Percentiles rank a stretch among this genome's conserved stretches.
Evolutionary conservation across 2,797 vertebrate genomes (phyloP).

Genomic region (Cirrhinus molitorella): DNA sequence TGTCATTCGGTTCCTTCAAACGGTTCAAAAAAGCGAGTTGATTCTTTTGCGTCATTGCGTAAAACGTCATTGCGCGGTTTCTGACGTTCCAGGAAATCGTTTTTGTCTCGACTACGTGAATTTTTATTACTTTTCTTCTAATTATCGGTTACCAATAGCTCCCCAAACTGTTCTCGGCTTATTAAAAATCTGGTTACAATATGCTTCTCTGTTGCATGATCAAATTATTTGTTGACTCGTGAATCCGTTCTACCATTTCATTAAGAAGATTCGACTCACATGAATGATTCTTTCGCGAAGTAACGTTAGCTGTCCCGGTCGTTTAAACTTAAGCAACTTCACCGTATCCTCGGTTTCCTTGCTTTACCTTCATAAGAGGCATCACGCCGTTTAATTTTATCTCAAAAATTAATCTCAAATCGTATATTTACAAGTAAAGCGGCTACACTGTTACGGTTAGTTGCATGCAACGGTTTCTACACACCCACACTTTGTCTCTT

Average conservation of each 20-base stretch:
- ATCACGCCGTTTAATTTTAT: background rate
- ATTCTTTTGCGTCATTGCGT: background rate
- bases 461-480: conserved; percentile 7
- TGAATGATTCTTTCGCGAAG: background rate
- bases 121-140: background rate
- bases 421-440: background rate
- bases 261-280: background rate
- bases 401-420: too few relatives aligned
- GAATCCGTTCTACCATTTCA: background rate
- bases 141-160: background rate
- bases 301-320: background rate
- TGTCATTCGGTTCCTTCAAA: background rate
- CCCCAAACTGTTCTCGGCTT: background rate
- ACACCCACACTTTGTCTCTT: background rate
- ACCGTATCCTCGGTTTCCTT: background rate
- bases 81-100: background rate
- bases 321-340: background rate
- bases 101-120: background rate
- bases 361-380: background rate
- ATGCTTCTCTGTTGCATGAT: background rate
- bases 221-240: background rate
- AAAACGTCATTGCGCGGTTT: background rate
- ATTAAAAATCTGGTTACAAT: background rate
- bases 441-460: background rate
- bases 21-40: background rate